Evolutionary conservation across 1,140 invertebrate genomes (phyloP), one percentile per base, ranked within the genome.

Genomic region (Microplitis demolitor): DNA sequence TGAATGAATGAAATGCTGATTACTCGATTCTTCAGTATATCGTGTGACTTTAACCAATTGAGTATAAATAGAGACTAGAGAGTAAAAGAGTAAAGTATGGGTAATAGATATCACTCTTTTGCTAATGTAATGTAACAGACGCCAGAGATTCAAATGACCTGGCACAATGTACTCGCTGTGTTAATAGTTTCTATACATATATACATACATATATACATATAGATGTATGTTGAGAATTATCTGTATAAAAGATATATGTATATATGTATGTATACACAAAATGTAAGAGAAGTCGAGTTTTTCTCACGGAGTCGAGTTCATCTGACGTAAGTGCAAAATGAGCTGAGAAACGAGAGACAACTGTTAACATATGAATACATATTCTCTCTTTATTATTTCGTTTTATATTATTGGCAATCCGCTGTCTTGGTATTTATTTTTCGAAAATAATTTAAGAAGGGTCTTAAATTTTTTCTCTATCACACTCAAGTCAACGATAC

Each of bases 271-370:
- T 45, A 45, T 45, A 11, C 39, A 45, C 39, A 45, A 9, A 69
- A 53, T 24, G 31, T 31, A 58, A 66, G 64, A 66, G 64, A 66
- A 53, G 66, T 34, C 45, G 63, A 45, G 45, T 45, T 61, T 54
- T 76, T 76, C 75, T 70, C 75, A 76, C 75, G 72, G 66, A 72
- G 72, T 73, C 33, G 66, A 64, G 69, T 72, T 76, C 72, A 76
- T 69, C 72, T 76, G 72, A 72, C 66, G 56, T 68, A 53, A 66
- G 11, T 9, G 35, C 33, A 16, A 39, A 35, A 16, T 45, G 62
- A 64, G 16, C 13, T 24, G 14, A 37, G 66, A 31, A 31, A 54
- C 54, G 24, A 51, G 31, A 53, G 14, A 39, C 4, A 64, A 34
- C 13, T 4, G 37, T 24, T 11, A 31, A 31, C 6, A 14, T 31